Base-by-base conservation (phyloP, 2,888 invertebrate genomes). In the Trileptium ribeirensis region DNA sequence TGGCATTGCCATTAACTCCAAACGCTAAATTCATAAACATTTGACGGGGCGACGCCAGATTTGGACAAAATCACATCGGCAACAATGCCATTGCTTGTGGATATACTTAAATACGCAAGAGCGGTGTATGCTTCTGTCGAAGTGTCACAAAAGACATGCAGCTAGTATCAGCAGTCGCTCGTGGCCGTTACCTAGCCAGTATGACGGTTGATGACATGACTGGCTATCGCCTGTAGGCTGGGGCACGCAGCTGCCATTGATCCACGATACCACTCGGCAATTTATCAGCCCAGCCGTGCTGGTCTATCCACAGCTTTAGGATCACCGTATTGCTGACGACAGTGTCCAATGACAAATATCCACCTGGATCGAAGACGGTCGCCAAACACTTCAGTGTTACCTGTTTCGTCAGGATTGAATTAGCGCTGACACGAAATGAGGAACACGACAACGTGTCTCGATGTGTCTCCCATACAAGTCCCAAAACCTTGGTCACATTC, bases 21-120 rank as follows among this genome's bases (percentile, higher is more conserved):
- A 86, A 8, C 70, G 70, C 3, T 8, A n/a, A 15, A 70, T 29
- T 70, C 8, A 70, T 31, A 70, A 70, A 33, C 70, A 29, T 70
- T 70, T 70, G 3, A 70, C 36, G 31, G 70, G 31, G 70, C 70
- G 33, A 70, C 31, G 15, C 70, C 8, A 70, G 33, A 33, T 70
- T 70, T 70, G 36, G 70, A 8, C 3, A 70, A 70, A 15, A 70
- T 70, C 31, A 70, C 8, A 19, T 70, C 15, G 8, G 70, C 3
- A 19, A 33, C n/a, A 31, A 70, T 19, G 70, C 36, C 24, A 24
- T 51, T 24, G 24, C 8, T 15, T 24, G 51, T 70, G 15, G 3
- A n/a, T n/a, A 19, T 29, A 8, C 70, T 8, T 8, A 70, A 15
- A n/a, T 70, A 70, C 3, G n/a, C n/a, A 31, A 29, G 8, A 70